Percentiles rank a stretch among this genome's conserved stretches.
These are phyloP conservation scores for Mactromeris polynyma DNA, from an alignment of 2,888 invertebrate genomes.

Conservation along the genomic window DNA sequence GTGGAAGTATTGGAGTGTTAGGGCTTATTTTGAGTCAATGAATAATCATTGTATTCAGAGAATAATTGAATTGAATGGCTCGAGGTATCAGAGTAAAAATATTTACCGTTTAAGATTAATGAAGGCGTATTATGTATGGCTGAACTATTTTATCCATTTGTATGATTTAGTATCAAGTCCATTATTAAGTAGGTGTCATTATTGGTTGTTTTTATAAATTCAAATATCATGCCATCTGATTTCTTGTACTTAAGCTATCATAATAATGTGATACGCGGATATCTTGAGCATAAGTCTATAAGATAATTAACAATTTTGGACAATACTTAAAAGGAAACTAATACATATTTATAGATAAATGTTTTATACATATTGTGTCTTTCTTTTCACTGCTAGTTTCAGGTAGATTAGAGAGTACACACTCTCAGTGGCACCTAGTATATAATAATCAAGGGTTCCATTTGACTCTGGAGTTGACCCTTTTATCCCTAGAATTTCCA, in stretches of 20 bases:
- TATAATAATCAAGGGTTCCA: no score
- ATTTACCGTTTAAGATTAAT: conserved; percentile 3
- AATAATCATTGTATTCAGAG: background rate
- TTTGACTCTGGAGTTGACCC: no score
- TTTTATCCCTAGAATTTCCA: no score
- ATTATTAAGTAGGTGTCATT: conserved; percentile 9
- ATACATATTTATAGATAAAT: background rate
- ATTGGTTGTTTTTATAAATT: background rate
- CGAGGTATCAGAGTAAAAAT: background rate
- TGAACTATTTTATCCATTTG: background rate
- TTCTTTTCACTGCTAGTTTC: no score
- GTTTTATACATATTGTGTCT: background rate
- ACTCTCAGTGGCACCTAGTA: no score
- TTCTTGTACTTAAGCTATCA: background rate
- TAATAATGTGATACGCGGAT: background rate
- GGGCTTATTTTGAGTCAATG: background rate
- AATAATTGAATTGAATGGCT: background rate
- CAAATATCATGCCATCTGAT: background rate
- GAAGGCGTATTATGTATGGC: background rate
- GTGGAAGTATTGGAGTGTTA: background rate
- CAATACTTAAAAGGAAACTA: background rate
- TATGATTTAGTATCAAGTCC: background rate
- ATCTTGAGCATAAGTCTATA: background rate
- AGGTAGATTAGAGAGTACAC: no score
- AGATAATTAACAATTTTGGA: background rate